A percentile compares a stretch with the other conserved stretches of the same genome.
phyloP scores from a whole-genome alignment of 37 sponge, comb jelly and placozoan genomes.

The Amphimedon queenslandica region DNA sequence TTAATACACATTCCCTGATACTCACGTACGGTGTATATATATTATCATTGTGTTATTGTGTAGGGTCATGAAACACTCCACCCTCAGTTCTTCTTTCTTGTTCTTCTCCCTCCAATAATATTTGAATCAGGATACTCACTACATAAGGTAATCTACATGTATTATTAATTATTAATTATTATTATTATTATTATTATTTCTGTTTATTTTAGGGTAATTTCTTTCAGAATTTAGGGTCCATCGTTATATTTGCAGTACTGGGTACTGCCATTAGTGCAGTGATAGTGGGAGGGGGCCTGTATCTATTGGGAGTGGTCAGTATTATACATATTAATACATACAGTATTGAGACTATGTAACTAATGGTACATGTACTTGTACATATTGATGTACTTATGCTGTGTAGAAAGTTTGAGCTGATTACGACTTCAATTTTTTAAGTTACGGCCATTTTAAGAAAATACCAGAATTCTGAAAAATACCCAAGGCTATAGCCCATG shows the following conservation, averaged over 20 bases:
- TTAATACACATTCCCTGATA: too few species aligned
- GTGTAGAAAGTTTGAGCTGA: too few species aligned
- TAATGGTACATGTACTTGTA: too few species aligned
- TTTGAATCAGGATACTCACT: slow-evolving; percentile 97
- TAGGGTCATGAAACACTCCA: slow-evolving; percentile 62
- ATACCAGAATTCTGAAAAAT: too few species aligned
- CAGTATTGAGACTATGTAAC: too few species aligned
- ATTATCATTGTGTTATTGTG: too few species aligned
- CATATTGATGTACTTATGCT: too few species aligned
- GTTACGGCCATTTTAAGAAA: too few species aligned
- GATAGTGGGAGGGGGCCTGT: slow-evolving; percentile 86
- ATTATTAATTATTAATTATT: too few species aligned
- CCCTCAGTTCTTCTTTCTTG: slow-evolving; percentile 86
- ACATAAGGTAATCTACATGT: slow-evolving; percentile 91
- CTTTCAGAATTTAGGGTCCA: slow-evolving; percentile 94
- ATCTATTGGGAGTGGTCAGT: slow-evolving; percentile 58
- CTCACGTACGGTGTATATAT: not conserved
- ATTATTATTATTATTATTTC: too few species aligned
- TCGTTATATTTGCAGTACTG: slow-evolving; percentile 87
- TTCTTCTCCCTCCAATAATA: slow-evolving; percentile 94
- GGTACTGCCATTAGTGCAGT: slow-evolving; percentile 92
- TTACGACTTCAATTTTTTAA: too few species aligned
- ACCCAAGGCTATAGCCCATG: too few species aligned
- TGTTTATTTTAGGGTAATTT: slow-evolving; percentile 84
- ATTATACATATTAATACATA: not conserved